Evolutionary conservation across 2,797 vertebrate species (phyloP), one percentile per base, ranked within the genome.

Genomic region (Micromesistius poutassou): DNA sequence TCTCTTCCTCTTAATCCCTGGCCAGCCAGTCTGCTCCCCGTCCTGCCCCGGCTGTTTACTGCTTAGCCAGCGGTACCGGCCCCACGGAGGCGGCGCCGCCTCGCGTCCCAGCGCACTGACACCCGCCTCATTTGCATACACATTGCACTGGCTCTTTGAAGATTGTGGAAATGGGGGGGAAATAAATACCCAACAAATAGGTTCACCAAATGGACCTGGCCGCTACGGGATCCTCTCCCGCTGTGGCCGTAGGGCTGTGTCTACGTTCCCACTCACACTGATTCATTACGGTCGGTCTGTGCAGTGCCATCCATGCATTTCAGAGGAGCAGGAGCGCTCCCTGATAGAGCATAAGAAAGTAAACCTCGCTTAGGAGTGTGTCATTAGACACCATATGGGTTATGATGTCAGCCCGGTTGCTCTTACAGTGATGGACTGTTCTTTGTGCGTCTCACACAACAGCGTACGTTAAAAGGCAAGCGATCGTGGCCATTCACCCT

Each of bases 31-130:
- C 88, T 89, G 87, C 86, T 90, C 87, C 86, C 88, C 86, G 87
- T 87, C 91, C 87, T 81, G 85, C 83, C 85, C 84, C 22, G 28
- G 81, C 55, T 89, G 87, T 91, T 90, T 89, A 90, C 87, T 91
- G 91, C 92, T 93, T 92, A 93, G 91, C 87, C 79, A 89, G 91
- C 90, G 89, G 85, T 89, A 86, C 86, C 79, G 83, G 79, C 84
- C 85, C 85, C 85, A 80, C 86, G 80, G 81, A 87, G 88, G 89
- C 84, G 87, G 87, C 89, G 55, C 55, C 89, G 55, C n/a, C 22
- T 76, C 79, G 82, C 85, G 87, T 87, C 88, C 90, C 84, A 73
- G 83, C 87, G 80, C 85, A 87, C 87, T 84, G 84, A 87, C 85
- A 84, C 78, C 78, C 80, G 2, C 79, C 76, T 85, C 79, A 93